Base-by-base conservation (phyloP, 2,113 vertebrate species). In the Uropsilus gracilis region DNA sequence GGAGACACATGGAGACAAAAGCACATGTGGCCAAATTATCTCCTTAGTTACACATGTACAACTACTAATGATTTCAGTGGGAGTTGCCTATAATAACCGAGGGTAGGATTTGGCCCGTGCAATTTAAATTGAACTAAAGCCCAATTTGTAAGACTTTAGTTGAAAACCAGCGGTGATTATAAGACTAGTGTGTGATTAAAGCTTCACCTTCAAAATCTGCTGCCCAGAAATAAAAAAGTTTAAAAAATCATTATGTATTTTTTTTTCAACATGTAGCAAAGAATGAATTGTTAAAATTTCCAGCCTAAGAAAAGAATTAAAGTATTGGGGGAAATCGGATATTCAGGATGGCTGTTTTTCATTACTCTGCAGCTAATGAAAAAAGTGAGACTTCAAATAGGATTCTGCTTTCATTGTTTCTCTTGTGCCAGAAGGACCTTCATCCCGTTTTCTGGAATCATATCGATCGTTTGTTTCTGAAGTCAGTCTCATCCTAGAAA, bases 11-110 rank as follows among this genome's bases (percentile, higher is more conserved):
- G 91, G 86, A 91, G 72, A 97, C 89, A 81, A 93, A 92, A 57
- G 84, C 94, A 92, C 94, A 95, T 96, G 90, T 96, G 96, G 92
- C 34, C 77, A 80, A 69, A 96, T 97, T 90, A 96, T 88, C 95
- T 96, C 90, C 93, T 96, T 77, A 84, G 84, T 94, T 96, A 93
- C 94, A 97, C 92, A 95, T 96, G 95, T 81, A 96, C 93, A 90
- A 82, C 94, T 97, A 95, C 97, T 97, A 97, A 96, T 98, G 97
- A 97, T 95, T 98, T 98, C 91, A 97, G 75, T 77, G 94, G 95
- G 96, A 97, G 46, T 90, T 97, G 81, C 96, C n/a, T 17, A 0
- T 91, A 84, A 97, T 92, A 96, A 93, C 95, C 90, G 78, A 69
- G 84, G 39, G 92, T 89, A 87, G 44, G 82, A 95, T 96, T 97